phyloP scores from a whole-genome alignment of 2,797 vertebrate genomes.

The Artibeus lituratus region DNA sequence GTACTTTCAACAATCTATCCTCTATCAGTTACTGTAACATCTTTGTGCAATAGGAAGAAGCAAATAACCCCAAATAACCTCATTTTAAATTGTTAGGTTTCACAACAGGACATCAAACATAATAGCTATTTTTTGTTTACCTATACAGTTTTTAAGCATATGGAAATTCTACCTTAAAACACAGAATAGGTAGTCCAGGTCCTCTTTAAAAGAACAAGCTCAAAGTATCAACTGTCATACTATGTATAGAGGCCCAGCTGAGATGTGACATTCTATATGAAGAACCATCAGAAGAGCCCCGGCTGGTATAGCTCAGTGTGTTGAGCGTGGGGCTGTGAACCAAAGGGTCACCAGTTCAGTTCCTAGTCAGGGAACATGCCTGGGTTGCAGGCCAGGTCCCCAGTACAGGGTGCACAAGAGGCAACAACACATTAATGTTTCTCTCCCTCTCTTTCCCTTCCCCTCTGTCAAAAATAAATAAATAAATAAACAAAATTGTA shows the following conservation, averaged over 20 bases:
- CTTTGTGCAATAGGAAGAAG: constrained; percentile 11
- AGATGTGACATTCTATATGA: background rate
- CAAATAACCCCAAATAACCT: background rate
- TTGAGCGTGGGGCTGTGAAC: too few relatives aligned
- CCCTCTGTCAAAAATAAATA: too few relatives aligned
- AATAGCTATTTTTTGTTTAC: background rate
- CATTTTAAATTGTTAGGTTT: constrained; percentile 5
- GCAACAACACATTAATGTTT: too few relatives aligned
- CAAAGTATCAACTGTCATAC: background rate
- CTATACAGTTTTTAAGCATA: background rate
- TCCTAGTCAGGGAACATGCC: too few relatives aligned
- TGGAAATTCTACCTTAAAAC: background rate
- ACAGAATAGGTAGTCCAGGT: background rate
- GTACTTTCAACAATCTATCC: background rate
- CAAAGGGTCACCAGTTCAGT: too few relatives aligned
- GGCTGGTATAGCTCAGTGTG: too few relatives aligned
- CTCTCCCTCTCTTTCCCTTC: too few relatives aligned
- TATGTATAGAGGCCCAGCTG: background rate
- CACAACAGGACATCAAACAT: background rate
- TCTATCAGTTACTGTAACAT: background rate
- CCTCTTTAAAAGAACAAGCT: background rate
- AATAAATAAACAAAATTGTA: too few relatives aligned
- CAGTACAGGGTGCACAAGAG: too few relatives aligned
- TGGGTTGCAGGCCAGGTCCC: too few relatives aligned
- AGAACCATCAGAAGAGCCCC: background rate